Evolutionary conservation across 2,797 vertebrate species (phyloP), one percentile per base, ranked within the genome.

Genomic region (Melanotaenia trifasciata): DNA sequence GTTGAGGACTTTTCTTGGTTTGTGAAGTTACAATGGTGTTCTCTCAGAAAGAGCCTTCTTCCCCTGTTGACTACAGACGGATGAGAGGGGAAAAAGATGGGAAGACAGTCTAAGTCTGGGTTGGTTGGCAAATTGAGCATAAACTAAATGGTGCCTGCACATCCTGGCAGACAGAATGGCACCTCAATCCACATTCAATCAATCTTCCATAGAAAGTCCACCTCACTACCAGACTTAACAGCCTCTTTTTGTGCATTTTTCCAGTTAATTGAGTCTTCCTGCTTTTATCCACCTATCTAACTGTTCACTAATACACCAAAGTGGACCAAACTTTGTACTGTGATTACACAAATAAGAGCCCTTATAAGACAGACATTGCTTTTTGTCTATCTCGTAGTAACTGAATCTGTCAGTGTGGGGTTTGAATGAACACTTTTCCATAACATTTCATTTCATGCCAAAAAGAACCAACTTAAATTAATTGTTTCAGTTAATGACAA

Each of bases 151-250:
- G 72, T 86, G 81, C 71, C 14, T 51, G 84, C 83, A 79, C 62
- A 74, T 32, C 72, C 77, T 79, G 78, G 80, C 87, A 90, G 89
- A 91, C 90, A 86, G 72, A 65, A 64, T 78, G 87, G 85, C 90
- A 83, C 85, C 87, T 83, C 78, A 63, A 83, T 79, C 91, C 80
- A 80, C 71, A 85, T 74, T 75, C 77, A 87, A 87, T 94, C 87
- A 74, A 77, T 90, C 83, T 67, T 72, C 66, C 63, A 58, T 14
- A 26, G 76, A 66, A 58, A 59, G 61, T 70, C 72, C 63, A 57
- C 53, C 54, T 66, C 56, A 43, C 58, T 30, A 47, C 63, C 66
- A 47, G 70, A 78, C 54, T 57, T 33, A 58, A 76, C 50, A 60
- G 58, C 53, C 59, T 62, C 72, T 59, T 20, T 64, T 24, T 3